phyloP scores from a whole-genome alignment of 2,888 invertebrate genomes.

The Synanthedon myopaeformis region DNA sequence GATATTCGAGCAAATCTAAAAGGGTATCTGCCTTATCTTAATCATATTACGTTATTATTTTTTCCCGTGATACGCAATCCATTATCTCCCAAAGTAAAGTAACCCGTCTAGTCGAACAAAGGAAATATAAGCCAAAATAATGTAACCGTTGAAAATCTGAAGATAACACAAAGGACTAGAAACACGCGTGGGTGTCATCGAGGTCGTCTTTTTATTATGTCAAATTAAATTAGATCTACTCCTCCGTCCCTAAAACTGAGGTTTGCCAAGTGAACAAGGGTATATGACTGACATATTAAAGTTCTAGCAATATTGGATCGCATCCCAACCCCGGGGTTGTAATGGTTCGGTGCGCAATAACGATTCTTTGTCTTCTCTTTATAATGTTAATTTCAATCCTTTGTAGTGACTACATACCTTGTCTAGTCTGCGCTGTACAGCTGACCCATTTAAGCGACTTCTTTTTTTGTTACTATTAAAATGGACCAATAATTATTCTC shows the following conservation, averaged over 20 bases:
- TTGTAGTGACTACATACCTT: constrained; percentile 3
- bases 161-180: constrained; percentile 4
- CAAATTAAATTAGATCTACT: constrained; percentile 12
- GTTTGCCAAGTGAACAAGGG: constrained; percentile 4
- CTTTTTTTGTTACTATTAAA: no score
- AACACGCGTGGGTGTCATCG: constrained; percentile 6
- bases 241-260: constrained; percentile 3
- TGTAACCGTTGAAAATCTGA: not conserved
- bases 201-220: not conserved
- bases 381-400: constrained; percentile 13
- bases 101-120: not conserved
- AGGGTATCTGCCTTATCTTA: not conserved
- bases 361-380: constrained; percentile 28
- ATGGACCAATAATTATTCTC: no score
- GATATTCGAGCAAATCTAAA: no score
- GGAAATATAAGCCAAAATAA: not conserved
- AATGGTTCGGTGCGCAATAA: constrained; percentile 25
- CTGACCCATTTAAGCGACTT: constrained; percentile 9
- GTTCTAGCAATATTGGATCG: constrained; percentile 17
- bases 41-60: not conserved
- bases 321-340: constrained; percentile 13
- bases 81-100: not conserved
- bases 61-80: not conserved
- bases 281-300: constrained; percentile 5
- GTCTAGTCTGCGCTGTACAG: constrained; percentile 8